Base-by-base conservation (phyloP, 1,140 invertebrate species). In the Zophobas morio region DNA sequence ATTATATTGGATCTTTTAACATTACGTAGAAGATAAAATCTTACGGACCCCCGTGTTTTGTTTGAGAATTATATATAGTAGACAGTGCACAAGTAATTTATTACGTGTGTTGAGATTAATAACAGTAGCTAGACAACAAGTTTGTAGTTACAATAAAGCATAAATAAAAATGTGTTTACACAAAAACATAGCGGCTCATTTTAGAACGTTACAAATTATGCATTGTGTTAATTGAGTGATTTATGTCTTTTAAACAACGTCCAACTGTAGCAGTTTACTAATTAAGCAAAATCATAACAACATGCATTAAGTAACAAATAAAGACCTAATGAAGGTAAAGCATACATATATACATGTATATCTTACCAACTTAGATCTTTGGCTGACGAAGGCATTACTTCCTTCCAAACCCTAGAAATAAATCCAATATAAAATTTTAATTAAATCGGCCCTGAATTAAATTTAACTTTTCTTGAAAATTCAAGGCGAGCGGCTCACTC, bases 331-430 rank as follows among this genome's bases (percentile, higher is more conserved):
- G 77, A 81, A 82, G 84, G 84, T 84, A 83, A 84, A 83, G 82
- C 81, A 85, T 84, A 85, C 82, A 84, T 75, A 84, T 73, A 80
- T 76, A 81, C 81, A 84, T 85, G 81, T 86, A 83, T 85, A 81
- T 86, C 86, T 86, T 86, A 86, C 86, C 85, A 86, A 85, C 81
- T 86, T 86, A 79, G 85, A 85, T 82, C 86, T 85, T 84, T 86
- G 85, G 76, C 85, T 85, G 81, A 86, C 83, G 79, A 87, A 87
- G 77, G 84, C 83, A 82, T 85, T 86, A 81, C 82, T 83, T 81
- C 84, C 85, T 76, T 85, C 85, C 84, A 79, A 87, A 83, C 82
- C 81, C 83, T 86, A 86, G 79, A 86, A 84, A 86, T 79, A 83
- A 83, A 81, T 78, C 73, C 54, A 74, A 35, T 74, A 74, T 46